Evolutionary conservation across 2,113 vertebrate genomes (phyloP).

Genomic region (Scopus umbretta): DNA sequence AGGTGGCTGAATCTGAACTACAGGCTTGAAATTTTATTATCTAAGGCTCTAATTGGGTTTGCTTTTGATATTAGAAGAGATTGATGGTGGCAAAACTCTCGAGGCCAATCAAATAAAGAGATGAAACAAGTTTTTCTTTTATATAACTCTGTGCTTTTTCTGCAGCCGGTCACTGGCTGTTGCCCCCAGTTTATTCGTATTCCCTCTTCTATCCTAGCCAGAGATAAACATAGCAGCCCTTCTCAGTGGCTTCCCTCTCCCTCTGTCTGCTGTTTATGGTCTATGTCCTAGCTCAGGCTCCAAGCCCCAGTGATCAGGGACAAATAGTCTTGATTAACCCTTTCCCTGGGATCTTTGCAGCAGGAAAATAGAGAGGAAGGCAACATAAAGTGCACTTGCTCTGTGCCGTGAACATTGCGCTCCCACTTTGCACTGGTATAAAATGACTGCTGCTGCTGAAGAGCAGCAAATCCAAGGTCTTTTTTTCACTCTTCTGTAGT

Average conservation of each 20-base stretch:
- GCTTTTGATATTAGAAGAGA: conserved; percentile 16
- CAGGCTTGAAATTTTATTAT: background rate
- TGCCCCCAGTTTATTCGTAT: background rate
- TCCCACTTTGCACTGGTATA: background rate
- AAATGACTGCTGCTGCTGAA: background rate
- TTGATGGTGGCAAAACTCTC: background rate
- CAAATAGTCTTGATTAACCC: background rate
- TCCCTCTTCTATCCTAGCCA: background rate
- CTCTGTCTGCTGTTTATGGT: conserved; percentile 9
- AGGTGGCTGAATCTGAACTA: background rate
- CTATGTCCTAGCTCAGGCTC: background rate
- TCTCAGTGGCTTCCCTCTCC: background rate
- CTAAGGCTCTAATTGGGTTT: conserved; percentile 16
- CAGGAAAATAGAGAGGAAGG: background rate
- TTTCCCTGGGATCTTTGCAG: background rate
- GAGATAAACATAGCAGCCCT: background rate
- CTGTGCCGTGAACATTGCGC: background rate
- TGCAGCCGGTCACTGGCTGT: background rate
- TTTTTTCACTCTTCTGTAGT: background rate
- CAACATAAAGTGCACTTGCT: conserved; percentile 6
- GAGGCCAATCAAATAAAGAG: background rate
- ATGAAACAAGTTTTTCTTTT: background rate
- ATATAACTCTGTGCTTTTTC: background rate
- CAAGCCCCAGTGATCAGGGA: background rate
- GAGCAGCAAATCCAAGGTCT: background rate